phyloP scores from a whole-genome alignment of 2,797 vertebrate genomes.

The Pterois miles region DNA sequence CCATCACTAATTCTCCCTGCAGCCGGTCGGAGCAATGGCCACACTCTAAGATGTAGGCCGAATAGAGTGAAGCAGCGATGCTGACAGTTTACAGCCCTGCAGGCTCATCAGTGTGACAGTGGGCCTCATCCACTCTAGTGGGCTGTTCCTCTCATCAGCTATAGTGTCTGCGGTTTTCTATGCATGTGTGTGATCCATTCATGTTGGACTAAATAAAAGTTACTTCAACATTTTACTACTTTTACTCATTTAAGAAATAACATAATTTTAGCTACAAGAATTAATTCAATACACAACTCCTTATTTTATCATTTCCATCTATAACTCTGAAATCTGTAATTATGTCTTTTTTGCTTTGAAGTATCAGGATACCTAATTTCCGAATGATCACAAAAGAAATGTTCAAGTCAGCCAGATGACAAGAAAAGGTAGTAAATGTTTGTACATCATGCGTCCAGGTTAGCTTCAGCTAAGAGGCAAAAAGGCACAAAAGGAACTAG shows the following conservation, averaged over 20 bases:
- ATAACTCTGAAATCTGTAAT: background rate
- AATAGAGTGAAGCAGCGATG: slow-evolving; percentile 6
- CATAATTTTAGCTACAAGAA: background rate
- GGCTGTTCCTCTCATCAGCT: background rate
- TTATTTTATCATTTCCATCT: background rate
- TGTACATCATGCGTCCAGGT: background rate
- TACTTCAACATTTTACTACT: background rate
- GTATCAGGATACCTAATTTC: background rate
- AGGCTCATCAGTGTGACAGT: slow-evolving; percentile 19
- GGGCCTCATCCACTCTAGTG: background rate
- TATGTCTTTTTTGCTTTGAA: background rate
- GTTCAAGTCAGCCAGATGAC: too few relatives aligned
- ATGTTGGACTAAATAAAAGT: slow-evolving; percentile 5
- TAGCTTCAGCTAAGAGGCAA: background rate
- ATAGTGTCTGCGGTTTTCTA: background rate
- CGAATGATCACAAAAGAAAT: background rate
- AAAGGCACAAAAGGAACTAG: background rate
- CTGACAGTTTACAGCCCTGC: slow-evolving; percentile 33
- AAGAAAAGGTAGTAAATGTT: background rate
- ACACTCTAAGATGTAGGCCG: slow-evolving; percentile 31
- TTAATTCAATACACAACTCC: background rate
- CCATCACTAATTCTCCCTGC: slow-evolving; percentile 38
- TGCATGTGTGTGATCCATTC: slow-evolving; percentile 22
- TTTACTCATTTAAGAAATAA: background rate
- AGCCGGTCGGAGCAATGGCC: slow-evolving; percentile 31